Percentiles rank a stretch among this genome's conserved stretches.
Conservation (phyloP, 2,113 vertebrate species). For the Alectura lathami region DNA sequence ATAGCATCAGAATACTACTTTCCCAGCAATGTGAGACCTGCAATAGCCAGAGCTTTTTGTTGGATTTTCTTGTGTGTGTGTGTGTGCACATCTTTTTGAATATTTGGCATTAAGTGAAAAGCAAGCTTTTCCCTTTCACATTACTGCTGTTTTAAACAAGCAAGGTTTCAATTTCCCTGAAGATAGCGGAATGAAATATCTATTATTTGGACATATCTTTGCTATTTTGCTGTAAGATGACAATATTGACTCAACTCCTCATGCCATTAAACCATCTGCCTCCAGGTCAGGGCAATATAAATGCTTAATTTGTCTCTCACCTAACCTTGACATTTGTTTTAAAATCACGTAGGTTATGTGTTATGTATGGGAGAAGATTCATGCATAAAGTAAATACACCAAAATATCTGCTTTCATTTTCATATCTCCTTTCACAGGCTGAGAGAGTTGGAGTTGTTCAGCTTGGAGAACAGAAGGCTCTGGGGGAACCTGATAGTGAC, state of each 20-base stretch:
- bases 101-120: slow-evolving; percentile 1
- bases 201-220: not conserved
- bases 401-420: not conserved
- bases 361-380: not conserved
- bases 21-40: slow-evolving; percentile 8
- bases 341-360: not conserved
- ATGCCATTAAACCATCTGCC: not conserved
- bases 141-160: not conserved
- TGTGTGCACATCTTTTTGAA: not conserved
- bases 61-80: not conserved
- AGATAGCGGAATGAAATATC: not conserved
- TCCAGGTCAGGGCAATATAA: not conserved
- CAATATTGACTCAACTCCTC: not conserved
- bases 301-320: not conserved
- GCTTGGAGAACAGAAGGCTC: too few species aligned
- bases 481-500: too few species aligned
- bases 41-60: not conserved
- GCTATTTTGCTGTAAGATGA: not conserved
- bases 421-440: too few species aligned
- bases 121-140: not conserved
- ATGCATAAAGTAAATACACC: not conserved
- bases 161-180: not conserved
- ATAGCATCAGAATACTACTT: slow-evolving; percentile 3
- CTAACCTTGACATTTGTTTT: not conserved
- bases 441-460: too few species aligned